These are phyloP conservation scores for Coecobrya sp. DNA, from an alignment of 2,888 invertebrate genomes.

Conservation along the genomic window DNA sequence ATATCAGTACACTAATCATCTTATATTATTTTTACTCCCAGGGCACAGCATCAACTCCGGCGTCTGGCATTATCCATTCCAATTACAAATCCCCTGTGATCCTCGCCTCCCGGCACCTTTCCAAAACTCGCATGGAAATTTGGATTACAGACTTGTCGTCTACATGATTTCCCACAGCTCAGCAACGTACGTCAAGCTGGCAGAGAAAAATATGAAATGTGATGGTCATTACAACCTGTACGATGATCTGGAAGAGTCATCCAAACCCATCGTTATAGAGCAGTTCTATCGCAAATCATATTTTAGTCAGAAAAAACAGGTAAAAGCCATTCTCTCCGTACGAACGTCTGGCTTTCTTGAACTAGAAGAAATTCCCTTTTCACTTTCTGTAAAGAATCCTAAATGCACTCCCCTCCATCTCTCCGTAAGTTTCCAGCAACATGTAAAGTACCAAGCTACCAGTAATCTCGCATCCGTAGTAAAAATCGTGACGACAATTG, in stretches of 20 bases:
- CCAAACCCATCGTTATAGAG: slow-evolving; percentile 71
- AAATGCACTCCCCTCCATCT: slow-evolving; percentile 73
- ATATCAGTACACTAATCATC: neutral
- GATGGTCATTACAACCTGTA: slow-evolving; percentile 76
- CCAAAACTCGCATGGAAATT: slow-evolving; percentile 71
- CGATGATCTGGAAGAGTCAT: slow-evolving; percentile 66
- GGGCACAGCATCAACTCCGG: slow-evolving; percentile 78
- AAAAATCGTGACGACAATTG: slow-evolving; percentile 66
- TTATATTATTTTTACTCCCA: slow-evolving; percentile 34
- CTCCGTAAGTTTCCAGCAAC: slow-evolving; percentile 57
- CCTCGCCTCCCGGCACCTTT: slow-evolving; percentile 77
- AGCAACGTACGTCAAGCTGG: slow-evolving; percentile 73
- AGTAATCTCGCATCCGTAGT: slow-evolving; percentile 65
- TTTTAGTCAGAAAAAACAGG: slow-evolving; percentile 76
- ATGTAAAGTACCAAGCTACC: slow-evolving; percentile 74
- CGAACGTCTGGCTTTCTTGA: slow-evolving; percentile 66
- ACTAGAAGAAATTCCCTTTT: slow-evolving; percentile 69
- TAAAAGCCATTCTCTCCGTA: slow-evolving; percentile 67
- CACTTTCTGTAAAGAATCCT: slow-evolving; percentile 72
- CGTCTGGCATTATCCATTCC: slow-evolving; percentile 78
- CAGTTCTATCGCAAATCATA: slow-evolving; percentile 79
- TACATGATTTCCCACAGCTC: slow-evolving; percentile 77
- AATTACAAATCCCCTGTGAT: slow-evolving; percentile 75
- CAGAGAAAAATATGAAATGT: slow-evolving; percentile 73
- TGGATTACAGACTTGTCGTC: slow-evolving; percentile 74